Percentiles rank a stretch among this genome's conserved stretches.
Conservation (phyloP, 2,113 vertebrate genomes). For the Hirundichthys speculiger region DNA sequence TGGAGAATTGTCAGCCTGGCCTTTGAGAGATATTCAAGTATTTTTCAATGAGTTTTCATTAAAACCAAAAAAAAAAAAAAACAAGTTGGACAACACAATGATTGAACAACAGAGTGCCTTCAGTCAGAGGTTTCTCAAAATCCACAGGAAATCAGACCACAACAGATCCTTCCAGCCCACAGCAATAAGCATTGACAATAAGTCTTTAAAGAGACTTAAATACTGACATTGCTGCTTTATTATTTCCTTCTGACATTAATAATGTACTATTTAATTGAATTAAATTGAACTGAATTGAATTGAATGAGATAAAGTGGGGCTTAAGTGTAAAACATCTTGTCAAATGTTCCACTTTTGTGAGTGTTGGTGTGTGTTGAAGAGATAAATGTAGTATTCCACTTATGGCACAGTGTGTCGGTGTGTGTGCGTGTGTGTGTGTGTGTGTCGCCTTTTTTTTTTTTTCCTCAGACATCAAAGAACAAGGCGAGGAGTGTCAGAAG, state of each 20-base stretch:
- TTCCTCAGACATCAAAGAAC: constrained; percentile 71
- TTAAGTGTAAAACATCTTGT: constrained; percentile 50
- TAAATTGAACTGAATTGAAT: no score
- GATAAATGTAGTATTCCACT: constrained; percentile 27
- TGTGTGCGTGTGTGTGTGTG: constrained; percentile 30
- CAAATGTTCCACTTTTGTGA: constrained; percentile 29
- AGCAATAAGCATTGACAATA: no score
- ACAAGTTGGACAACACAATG: no score
- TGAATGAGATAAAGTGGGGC: constrained; percentile 10
- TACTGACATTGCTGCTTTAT: no score
- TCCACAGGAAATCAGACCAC: no score
- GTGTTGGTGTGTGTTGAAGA: constrained; percentile 26
- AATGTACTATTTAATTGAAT: constrained; percentile 19
- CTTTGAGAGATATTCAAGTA: constrained; percentile 28
- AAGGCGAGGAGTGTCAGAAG: constrained; percentile 79
- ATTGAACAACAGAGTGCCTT: no score
- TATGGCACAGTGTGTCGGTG: constrained; percentile 39
- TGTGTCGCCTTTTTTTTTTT: constrained; percentile 34
- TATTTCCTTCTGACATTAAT: no score
- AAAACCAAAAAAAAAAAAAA: no score
- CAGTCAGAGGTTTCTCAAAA: no score
- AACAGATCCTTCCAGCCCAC: no score
- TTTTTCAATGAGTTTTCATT: constrained; percentile 44
- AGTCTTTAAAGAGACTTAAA: no score
- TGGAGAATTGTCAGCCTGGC: constrained; percentile 36